Base-by-base conservation (phyloP, 2,113 vertebrate species). In the Micronycteris hirsuta region DNA sequence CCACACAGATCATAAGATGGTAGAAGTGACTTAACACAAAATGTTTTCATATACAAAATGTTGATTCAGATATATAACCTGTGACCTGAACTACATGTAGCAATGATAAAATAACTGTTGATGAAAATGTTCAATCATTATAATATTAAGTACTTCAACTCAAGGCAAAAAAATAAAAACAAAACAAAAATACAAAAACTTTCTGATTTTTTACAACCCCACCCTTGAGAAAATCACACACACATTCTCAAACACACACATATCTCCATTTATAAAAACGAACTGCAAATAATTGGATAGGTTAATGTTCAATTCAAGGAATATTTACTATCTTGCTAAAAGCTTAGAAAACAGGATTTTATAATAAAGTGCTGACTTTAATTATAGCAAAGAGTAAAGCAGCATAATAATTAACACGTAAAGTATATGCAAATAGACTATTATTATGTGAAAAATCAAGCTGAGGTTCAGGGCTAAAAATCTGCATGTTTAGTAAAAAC, bases 391-490 rank as follows among this genome's bases (percentile, higher is more conserved):
- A 89, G 68, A 91, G 31, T 65, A 74, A 24, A 91, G n/a, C 5
- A 86, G 43, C 33, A 86, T 89, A 70, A 94, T 38, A 93, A 82
- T 94, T 95, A 94, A 83, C 41, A 92, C 87, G 77, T 78, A 83
- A 94, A 83, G 10, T 22, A 94, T 91, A 91, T 86, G 89, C 33
- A 91, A 92, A 97, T 91, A 70, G 26, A 77, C 41, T 58, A 74
- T 80, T 93, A 89, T 94, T 95, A 89, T 70, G 28, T 80, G 82
- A 93, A 96, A 96, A 95, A 38, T 87, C 7, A 92, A 94, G 26
- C 68, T 91, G 56, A 94, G 20, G 19, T 61, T 89, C 63, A 86
- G 8, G 45, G 70, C 31, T 86, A 83, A 93, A 93, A 92, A 41
- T 83, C 54, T 86, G 4, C 41, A 86, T 52, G 3, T 63, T 94